A percentile compares a stretch with the other conserved stretches of the same genome.
phyloP scores from a whole-genome alignment of 2,888 invertebrate species.

The Drosophila parthenogenetica region DNA sequence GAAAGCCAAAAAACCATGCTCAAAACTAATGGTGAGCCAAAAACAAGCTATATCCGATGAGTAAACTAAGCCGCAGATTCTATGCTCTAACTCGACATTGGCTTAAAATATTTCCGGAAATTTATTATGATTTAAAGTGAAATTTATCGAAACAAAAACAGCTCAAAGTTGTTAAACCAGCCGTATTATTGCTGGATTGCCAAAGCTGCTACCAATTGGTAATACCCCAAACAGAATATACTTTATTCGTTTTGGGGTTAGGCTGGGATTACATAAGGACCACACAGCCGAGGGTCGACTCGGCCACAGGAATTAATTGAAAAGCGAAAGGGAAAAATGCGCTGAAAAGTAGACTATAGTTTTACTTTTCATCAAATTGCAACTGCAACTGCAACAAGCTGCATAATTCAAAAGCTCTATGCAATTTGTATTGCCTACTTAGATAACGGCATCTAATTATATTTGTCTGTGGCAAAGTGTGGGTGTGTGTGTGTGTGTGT shows the following conservation, averaged over 20 bases:
- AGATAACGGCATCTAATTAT: conserved; percentile 65
- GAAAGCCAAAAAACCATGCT: conserved; percentile 47
- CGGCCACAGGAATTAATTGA: conserved; percentile 69
- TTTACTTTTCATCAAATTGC: conserved; percentile 42
- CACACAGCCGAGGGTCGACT: conserved; percentile 19
- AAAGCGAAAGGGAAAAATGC: conserved; percentile 66
- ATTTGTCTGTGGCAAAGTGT: conserved; percentile 18
- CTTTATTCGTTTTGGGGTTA: conserved; percentile 27
- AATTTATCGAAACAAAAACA: neutral
- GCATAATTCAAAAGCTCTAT: conserved; percentile 51
- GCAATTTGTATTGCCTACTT: conserved; percentile 42
- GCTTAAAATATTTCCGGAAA: neutral
- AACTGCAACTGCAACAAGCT: conserved; percentile 17
- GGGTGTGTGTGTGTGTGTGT: neutral
- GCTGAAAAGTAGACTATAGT: conserved; percentile 54
- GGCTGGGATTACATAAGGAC: conserved; percentile 44
- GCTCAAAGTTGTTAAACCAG: too few species aligned
- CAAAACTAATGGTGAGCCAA: conserved; percentile 54
- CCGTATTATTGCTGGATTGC: neutral
- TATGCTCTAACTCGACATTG: conserved; percentile 19
- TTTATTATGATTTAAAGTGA: neutral
- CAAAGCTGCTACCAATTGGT: conserved; percentile 12
- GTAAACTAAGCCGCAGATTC: conserved; percentile 3
- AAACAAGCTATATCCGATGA: neutral
- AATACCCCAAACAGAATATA: conserved; percentile 5